phyloP scores from a whole-genome alignment of 2,113 vertebrate species.

The Galemys pyrenaicus region DNA sequence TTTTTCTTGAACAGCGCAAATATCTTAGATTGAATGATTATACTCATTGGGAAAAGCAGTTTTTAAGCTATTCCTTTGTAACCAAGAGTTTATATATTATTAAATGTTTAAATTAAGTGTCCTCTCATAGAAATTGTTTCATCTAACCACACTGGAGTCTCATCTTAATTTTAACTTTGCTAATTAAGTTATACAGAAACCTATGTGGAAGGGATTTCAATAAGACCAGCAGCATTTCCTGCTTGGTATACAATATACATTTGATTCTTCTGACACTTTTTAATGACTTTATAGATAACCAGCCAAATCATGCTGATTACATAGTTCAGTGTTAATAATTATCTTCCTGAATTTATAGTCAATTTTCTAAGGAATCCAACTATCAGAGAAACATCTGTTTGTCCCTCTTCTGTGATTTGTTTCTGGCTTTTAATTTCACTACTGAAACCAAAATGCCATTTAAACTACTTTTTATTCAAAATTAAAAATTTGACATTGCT shows the following conservation, averaged over 20 bases:
- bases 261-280: conserved; percentile 74
- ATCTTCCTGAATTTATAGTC: conserved; percentile 77
- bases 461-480: conserved; percentile 70
- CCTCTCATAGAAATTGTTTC: conserved; percentile 69
- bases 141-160: conserved; percentile 61
- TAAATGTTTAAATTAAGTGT: conserved; percentile 74
- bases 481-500: conserved; percentile 59
- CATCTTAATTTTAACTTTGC: conserved; percentile 77
- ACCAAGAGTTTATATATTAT: conserved; percentile 57
- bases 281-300: conserved; percentile 75
- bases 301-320: conserved; percentile 70
- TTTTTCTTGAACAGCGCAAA: conserved; percentile 41
- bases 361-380: conserved; percentile 80
- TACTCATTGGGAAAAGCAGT: conserved; percentile 52
- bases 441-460: conserved; percentile 68
- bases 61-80: conserved; percentile 63
- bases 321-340: conserved; percentile 79
- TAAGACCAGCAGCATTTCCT: conserved; percentile 54
- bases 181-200: conserved; percentile 66
- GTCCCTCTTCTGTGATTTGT: conserved; percentile 65
- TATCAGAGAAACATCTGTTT: conserved; percentile 77
- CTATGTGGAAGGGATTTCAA: conserved; percentile 20
- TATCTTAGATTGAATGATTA: conserved; percentile 65
- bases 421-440: conserved; percentile 76
- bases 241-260: conserved; percentile 40